Evolutionary conservation across 2,113 vertebrate genomes (phyloP).

Genomic region (Hoplias malabaricus): DNA sequence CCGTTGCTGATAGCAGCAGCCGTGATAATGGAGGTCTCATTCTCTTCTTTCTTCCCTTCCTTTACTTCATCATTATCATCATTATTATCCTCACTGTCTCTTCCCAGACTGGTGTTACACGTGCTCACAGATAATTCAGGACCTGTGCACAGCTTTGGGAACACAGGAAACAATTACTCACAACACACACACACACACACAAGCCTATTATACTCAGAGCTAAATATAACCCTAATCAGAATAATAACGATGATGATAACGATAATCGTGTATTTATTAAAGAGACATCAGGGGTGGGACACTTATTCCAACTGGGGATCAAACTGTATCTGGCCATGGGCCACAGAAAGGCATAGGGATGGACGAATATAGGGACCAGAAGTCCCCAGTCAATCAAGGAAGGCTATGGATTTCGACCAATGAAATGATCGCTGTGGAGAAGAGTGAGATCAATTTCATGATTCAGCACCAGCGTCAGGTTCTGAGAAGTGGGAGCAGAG

Average conservation of each 20-base stretch:
- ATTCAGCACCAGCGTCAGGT: no score
- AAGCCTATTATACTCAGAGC: not conserved
- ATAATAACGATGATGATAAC: not conserved
- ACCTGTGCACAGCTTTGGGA: conserved; percentile 20
- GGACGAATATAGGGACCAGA: no score
- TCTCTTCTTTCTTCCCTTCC: not conserved
- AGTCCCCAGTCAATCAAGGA: no score
- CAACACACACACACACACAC: not conserved
- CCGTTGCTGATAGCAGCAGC: conserved; percentile 59
- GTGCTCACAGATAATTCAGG: not conserved
- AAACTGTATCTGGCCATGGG: no score
- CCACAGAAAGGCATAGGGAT: no score
- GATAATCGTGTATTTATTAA: no score
- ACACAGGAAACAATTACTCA: not conserved
- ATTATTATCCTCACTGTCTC: not conserved
- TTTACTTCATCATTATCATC: not conserved
- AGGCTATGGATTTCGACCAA: no score
- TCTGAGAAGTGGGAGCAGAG: no score
- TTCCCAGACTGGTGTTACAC: not conserved
- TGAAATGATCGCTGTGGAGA: no score
- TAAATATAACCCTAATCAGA: not conserved
- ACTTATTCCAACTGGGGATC: no score
- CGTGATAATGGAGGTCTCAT: conserved; percentile 39
- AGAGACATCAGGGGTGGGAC: no score
- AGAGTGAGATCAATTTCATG: no score